These are phyloP conservation scores for Rhodinocichla rosea DNA, from an alignment of 2,113 vertebrate species.

Conservation along the genomic window DNA sequence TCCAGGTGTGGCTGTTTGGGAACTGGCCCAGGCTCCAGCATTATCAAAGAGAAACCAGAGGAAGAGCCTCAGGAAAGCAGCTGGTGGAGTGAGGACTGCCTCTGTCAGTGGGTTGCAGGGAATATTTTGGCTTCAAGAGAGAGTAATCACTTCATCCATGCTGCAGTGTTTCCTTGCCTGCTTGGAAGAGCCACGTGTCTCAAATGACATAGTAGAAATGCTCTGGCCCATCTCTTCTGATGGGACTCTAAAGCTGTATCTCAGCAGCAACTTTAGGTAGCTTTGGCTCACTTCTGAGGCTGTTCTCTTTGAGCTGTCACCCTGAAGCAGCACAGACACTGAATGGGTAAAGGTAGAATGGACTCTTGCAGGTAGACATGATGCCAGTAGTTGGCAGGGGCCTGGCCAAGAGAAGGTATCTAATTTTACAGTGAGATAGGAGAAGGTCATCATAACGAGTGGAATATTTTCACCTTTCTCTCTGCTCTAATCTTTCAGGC, in stretches of 20 bases:
- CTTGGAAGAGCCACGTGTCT: not conserved
- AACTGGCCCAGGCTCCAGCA: not conserved
- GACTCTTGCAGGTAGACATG: not conserved
- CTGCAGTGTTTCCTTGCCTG: not conserved
- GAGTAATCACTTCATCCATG: not conserved
- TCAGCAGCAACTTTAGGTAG: not conserved
- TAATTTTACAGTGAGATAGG: not conserved
- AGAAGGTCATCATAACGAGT: not conserved
- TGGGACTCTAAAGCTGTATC: not conserved
- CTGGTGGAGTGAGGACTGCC: not conserved
- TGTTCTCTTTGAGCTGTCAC: fast-evolving
- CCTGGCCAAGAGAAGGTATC: not conserved
- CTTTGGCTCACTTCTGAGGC: not conserved
- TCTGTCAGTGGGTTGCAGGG: not conserved
- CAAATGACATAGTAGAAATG: not conserved
- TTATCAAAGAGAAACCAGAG: not conserved
- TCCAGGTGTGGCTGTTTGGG: not conserved
- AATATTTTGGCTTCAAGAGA: not conserved
- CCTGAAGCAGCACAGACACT: not conserved
- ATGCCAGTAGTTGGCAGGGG: not conserved
- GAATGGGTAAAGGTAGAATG: not conserved
- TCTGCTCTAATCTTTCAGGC: not conserved
- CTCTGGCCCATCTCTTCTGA: not conserved
- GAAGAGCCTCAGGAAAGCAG: not conserved
- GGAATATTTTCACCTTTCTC: not conserved